Evolutionary conservation across 2,888 invertebrate genomes (phyloP), one percentile per base, ranked within the genome.

Genomic region (Gandaritis pyraliata): DNA sequence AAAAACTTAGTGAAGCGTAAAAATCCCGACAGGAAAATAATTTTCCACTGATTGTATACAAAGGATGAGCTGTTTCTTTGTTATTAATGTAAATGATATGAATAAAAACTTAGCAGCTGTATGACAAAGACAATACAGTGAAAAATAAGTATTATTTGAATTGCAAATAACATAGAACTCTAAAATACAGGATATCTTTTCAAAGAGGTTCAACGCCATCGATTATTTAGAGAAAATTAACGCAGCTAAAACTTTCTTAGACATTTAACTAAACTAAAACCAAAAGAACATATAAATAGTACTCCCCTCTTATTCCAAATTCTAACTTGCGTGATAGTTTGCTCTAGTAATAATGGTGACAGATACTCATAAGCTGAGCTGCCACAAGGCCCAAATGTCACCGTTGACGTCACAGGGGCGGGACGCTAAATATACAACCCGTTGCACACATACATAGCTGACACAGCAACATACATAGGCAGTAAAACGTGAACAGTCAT

Each of bases 351-450:
- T 63, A 45, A 36, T 41, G 18, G 33, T 49, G n/a, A 48, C n/a
- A 33, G 51, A 53, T 63, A 61, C 58, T 64, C 64, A 50, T 56
- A 61, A 47, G 43, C 61, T 53, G 58, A 47, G 43, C 61, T 53
- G 58, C 56, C 64, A 61, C 58, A 77, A 81, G 77, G 77, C 82
- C 82, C 78, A 90, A 91, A 91, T 91, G 90, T 86, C 90, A 89
- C 82, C 74, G 77, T 85, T 91, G 87, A 90, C 90, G 90, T 91
- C 90, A 90, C 69, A 76, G 72, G 81, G 85, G 83, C 81, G 81
- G 82, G 77, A 73, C 69, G 79, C 86, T 88, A 87, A 84, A 88
- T 85, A 86, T 89, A 71, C 55, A 48, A 46, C 36, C 48, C 53
- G 43, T 29, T 60, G 49, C 29, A 50, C 45, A 16, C 47, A 46